Percentiles rank a stretch among this genome's conserved stretches.
Evolutionary conservation across 2,888 invertebrate genomes (phyloP).

Genomic region (Heliconius hortense): DNA sequence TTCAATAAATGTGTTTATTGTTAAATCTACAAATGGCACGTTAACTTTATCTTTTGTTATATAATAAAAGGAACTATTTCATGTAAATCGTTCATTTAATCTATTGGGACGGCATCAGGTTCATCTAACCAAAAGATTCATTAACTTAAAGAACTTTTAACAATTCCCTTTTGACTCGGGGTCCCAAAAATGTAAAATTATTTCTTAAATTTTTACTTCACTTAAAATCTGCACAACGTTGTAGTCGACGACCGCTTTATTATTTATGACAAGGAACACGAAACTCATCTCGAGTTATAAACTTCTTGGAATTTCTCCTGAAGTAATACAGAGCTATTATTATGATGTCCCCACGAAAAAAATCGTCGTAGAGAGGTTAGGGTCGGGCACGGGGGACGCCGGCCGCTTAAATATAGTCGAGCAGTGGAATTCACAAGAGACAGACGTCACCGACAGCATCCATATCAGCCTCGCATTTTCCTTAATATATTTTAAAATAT

Average conservation of each 20-base stretch:
- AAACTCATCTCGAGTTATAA: conserved; percentile 83
- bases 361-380: conserved; percentile 66
- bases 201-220: conserved; percentile 76
- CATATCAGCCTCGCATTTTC: conserved; percentile 33
- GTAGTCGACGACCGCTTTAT: conserved; percentile 81
- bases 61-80: too few species aligned
- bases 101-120: conserved; percentile 35
- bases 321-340: conserved; percentile 82
- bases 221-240: conserved; percentile 80
- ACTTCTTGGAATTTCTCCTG: conserved; percentile 82
- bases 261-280: conserved; percentile 83
- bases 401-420: conserved; percentile 54
- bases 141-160: conserved; percentile 67
- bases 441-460: conserved; percentile 50
- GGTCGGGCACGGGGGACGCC: conserved; percentile 55
- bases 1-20: background rate
- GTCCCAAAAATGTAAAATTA: conserved; percentile 72
- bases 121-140: conserved; percentile 63
- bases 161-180: conserved; percentile 62
- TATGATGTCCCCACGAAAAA: conserved; percentile 82
- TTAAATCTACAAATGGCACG: background rate
- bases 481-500: conserved; percentile 18
- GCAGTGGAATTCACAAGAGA: conserved; percentile 52
- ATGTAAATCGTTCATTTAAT: conserved; percentile 7
- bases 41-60: too few species aligned